These are phyloP conservation scores for Vannuccia rotundouncinata DNA, from an alignment of 2,888 invertebrate species.

Conservation along the genomic window DNA sequence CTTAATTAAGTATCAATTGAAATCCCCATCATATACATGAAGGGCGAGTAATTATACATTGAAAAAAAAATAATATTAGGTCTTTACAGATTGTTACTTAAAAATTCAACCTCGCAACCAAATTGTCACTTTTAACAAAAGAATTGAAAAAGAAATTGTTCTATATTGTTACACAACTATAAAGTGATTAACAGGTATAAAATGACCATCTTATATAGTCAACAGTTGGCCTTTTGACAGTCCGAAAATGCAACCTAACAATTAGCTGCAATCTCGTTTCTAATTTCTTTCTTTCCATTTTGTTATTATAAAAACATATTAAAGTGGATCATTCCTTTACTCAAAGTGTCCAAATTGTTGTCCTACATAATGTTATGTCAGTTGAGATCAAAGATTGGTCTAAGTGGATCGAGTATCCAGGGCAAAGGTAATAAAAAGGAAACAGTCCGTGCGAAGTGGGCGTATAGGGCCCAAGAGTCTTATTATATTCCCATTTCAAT, in stretches of 20 bases:
- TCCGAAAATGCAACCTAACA: background rate
- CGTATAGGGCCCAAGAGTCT: background rate
- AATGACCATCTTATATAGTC: background rate
- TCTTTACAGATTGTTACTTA: too few relatives aligned
- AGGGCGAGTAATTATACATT: too few relatives aligned
- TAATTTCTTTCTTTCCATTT: background rate
- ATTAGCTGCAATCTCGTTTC: background rate
- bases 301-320: background rate
- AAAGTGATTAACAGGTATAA: too few relatives aligned
- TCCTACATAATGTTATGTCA: background rate
- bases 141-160: too few relatives aligned
- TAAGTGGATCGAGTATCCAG: background rate
- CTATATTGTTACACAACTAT: too few relatives aligned
- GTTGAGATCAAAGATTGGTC: background rate
- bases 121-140: too few relatives aligned
- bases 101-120: too few relatives aligned
- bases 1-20: too few relatives aligned
- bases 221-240: constrained; percentile 23
- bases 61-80: too few relatives aligned
- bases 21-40: too few relatives aligned
- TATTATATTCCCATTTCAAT: constrained; percentile 9
- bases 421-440: background rate
- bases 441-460: background rate
- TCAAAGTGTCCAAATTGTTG: too few relatives aligned
- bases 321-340: too few relatives aligned